Evolutionary conservation across 1,140 invertebrate species (phyloP), one percentile per base, ranked within the genome.

Genomic region (Atta texana): DNA sequence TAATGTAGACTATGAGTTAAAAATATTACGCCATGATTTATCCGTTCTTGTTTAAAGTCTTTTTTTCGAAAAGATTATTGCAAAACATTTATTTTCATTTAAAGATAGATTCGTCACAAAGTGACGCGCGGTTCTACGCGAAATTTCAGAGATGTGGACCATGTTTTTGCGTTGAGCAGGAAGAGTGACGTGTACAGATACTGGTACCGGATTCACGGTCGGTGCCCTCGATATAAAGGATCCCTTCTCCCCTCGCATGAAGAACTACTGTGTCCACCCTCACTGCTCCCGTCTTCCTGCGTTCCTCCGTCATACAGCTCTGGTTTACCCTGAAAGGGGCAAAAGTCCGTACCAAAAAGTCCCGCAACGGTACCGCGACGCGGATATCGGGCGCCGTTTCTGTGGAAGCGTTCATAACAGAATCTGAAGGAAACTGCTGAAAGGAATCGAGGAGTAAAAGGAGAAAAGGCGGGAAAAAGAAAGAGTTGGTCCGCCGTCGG

Each of bases 161-260:
- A 74, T 87, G 89, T 88, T 89, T 87, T 89, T 88, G 68, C 89
- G 72, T 89, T 39, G 55, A 80, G 63, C 89, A 88, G 89, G 89
- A 91, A 91, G 89, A 86, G 71, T 64, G 31, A 39, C 51, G 66
- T 89, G 87, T 87, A 91, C 57, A 85, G 87, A 87, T 88, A 88
- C 87, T 87, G 87, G 61, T 91, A 92, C 92, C 92, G 92, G 92
- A 93, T 93, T 93, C 90, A 92, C 90, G 92, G 92, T 92, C 90
- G 88, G 86, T 92, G 92, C 90, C 66, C 76, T 74, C 88, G 86
- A 91, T 92, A 93, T 87, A 93, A 92, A 92, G 89, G 86, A 21
- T n/a, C 21, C 53, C 72, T 39, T 71, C 24, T 49, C 72, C 76
- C 53, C 7, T 61, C 55, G 76, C 75, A 24, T 10, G 84, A 66